Base-by-base conservation (phyloP, 2,888 invertebrate genomes). In the Pseudeuparius sepicola region DNA sequence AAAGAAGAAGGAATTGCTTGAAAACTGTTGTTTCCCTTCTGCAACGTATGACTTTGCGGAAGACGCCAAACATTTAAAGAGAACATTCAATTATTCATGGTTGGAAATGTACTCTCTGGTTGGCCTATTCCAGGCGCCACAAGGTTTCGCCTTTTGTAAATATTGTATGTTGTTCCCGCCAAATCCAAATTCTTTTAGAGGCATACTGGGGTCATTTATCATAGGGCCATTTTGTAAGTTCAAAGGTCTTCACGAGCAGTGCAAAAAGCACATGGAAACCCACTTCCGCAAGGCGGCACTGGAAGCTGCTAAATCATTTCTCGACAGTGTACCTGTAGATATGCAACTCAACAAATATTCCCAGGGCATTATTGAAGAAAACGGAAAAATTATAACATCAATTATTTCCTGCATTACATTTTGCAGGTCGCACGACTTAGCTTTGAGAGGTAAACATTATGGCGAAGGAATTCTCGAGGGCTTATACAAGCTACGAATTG, bases 221-320 rank as follows among this genome's bases (percentile, higher is more conserved):
- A 37, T 46, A 37, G 44, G 39, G 34, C 38, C 45, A 31, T 50
- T 45, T 37, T 37, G 23, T 27, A 37, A 34, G 33, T 37, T n/a
- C n/a, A n/a, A n/a, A n/a, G n/a, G n/a, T n/a, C n/a, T n/a, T n/a
- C 34, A 40, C 18, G 42, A 42, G 18, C 18, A 34, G 38, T 31
- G 43, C 39, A 34, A 40, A 39, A 36, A 50, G 41, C 36, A 40
- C 34, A 30, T 18, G 7, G 20, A 25, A 10, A 42, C 20, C 31
- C 25, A 36, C 11, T 18, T 34, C 18, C 37, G 32, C 24, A 39
- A 40, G 37, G 32, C 37, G 23, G 41, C 53, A 47, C 33, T 43
- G 18, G 39, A 33, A 40, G 46, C 46, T 43, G 51, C 51, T 36
- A 54, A 39, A 46, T 31, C 34, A 23, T 51, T 54, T 43, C 36